Base-by-base conservation (phyloP, 2,888 invertebrate species). In the Escarpia spicata region DNA sequence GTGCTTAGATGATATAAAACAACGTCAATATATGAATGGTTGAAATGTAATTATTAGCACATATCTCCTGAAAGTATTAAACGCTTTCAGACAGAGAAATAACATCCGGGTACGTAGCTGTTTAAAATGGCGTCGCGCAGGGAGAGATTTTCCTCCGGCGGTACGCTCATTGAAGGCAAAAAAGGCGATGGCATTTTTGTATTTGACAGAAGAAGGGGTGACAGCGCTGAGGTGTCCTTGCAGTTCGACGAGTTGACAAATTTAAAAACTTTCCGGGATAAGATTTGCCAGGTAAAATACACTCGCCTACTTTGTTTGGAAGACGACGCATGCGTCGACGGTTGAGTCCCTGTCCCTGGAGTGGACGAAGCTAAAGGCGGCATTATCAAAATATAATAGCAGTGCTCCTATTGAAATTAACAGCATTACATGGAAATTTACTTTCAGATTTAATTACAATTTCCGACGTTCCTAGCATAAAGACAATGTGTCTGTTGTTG, bases 151-250 rank as follows among this genome's bases (percentile, higher is more conserved):
- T 90, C 60, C n/a, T 31, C 90, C n/a, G 45, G 60, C 58, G 19
- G 43, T 58, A 45, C 52, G n/a, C 92, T 93, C 52, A 75, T 94
- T 37, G 92, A 93, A 91, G 93, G 93, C 12, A 95, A 95, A n/a
- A 95, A 95, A 4, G 95, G 95, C 43, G 95, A 95, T 94, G 94
- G 94, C 58, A 95, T 96, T 93, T 96, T 94, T 93, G 94, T 96
- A 43, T 96, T 94, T 94, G 96, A 96, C 93, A 95, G 96, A n/a
- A 93, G 96, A 92, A 94, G 94, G 58, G 95, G 95, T 52, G 95
- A 95, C 93, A 94, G 94, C 91, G 95, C 95, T 15, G 95, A 96
- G 93, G 93, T 95, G 15, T 95, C 95, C 94, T 94, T 96, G 91
- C 93, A 94, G 52, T 95, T 95, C n/a, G 94, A 94, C 89, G 95